Base-by-base conservation (phyloP, 2,113 vertebrate genomes). In the Trinectes maculatus region DNA sequence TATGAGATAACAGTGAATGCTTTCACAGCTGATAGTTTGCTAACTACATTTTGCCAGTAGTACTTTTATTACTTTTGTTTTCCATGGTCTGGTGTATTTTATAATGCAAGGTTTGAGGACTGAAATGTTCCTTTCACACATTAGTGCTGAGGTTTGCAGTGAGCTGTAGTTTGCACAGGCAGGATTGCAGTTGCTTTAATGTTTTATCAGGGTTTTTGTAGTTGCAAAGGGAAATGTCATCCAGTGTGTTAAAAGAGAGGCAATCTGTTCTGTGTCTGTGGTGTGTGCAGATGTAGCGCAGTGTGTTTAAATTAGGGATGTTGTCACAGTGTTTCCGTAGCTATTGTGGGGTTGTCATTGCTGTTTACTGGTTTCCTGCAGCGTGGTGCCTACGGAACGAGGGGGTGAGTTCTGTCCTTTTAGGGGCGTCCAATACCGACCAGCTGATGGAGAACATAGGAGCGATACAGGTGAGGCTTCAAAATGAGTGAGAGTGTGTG, bases 381-480 rank as follows among this genome's bases (percentile, higher is more conserved):
- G 97, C 96, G 71, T 99, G 98, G 98, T 99, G 97, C 85, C 93
- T 99, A 86, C 92, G 98, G 81, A 99, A 99, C 0, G 98, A 99
- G 72, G 96, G 98, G 0, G 97, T 99, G 84, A 99, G 97, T 90
- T 98, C 97, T 0, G 97, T 99, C 82, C 85, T 99, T 75, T 92
- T 99, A 87, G 98, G 98, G 1, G 97, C 97, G 9, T 99, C 98
- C 88, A 99, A 93, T 18, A 93, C 96, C 0, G 97, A 99, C 75
- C 98, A 99, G 92, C 94, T 99, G 67, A 95, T 98, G 94, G 98
- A 99, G 91, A 99, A 99, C 80, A 98, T 99, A 1, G 98, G 96
- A 71, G 98, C 98, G 22, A 99, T 99, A 91, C 98, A 99, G 96
- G 98, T 98, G 83, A 92, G 95, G 18, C 53, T 15, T 4, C 25